Base-by-base conservation (phyloP, 1,140 invertebrate species). In the Drosophila mauritiana region DNA sequence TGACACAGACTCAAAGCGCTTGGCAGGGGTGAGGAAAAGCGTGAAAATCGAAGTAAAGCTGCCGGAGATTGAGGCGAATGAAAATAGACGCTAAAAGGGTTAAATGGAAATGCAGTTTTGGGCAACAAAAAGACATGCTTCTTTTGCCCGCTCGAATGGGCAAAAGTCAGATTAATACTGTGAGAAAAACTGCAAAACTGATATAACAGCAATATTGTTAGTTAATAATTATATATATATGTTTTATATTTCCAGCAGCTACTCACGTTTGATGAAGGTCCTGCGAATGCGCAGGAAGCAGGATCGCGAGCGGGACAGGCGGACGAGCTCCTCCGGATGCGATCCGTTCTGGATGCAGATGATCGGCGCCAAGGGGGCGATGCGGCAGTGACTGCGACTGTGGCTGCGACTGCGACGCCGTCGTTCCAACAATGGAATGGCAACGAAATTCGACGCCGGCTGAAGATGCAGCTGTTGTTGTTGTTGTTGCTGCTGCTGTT, bases 211-310 rank as follows among this genome's bases (percentile, higher is more conserved):
- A 17, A 17, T 17, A 17, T 17, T 1, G 27, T 31, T 31, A 31
- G 27, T 31, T 31, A 31, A 0, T 31, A 31, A 31, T 31, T 31
- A 8, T 31, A 27, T 27, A 27, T 27, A 10, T 31, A 0, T 3
- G 8, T 31, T 31, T 31, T 0, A 2, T 10, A 43, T n/a, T 3
- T n/a, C 1, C 25, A 15, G 36, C 20, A n/a, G 4, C 2, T 22
- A 68, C 90, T 88, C 59, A 91, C 90, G 69, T 64, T 90, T 90
- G 67, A 61, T 45, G 31, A 84, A 81, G 42, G 75, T 82, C 15
- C 58, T 63, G 39, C 90, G 80, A 31, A 90, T 55, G 7, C 90
- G 90, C 36, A 90, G 77, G 13, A 91, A 80, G 68, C 86, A 91
- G 53, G 90, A 88, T 15, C 55, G 63, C 40, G 75, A 73, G n/a